These are phyloP conservation scores for Macropodus opercularis DNA, from an alignment of 2,797 vertebrate genomes.

Conservation along the genomic window DNA sequence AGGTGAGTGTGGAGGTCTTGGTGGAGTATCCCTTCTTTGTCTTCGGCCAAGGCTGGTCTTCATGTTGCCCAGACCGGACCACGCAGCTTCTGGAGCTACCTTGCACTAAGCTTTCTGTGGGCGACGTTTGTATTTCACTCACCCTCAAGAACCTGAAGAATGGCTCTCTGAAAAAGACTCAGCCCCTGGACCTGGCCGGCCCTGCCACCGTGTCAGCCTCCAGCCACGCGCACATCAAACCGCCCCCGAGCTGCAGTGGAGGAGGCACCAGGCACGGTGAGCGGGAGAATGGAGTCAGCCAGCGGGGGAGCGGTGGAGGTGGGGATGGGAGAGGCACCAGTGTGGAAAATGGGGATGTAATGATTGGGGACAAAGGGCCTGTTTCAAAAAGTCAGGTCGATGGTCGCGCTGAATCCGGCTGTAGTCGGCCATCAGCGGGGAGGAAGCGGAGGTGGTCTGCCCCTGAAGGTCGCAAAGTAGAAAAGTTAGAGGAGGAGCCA, in stretches of 20 bases:
- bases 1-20: slow-evolving; percentile 98
- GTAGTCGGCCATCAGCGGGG: slow-evolving; percentile 77
- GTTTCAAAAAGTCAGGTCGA: slow-evolving; percentile 77
- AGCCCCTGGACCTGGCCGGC: slow-evolving; percentile 81
- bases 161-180: slow-evolving; percentile 94
- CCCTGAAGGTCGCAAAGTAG: slow-evolving; percentile 94
- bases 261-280: slow-evolving; percentile 86
- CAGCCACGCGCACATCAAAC: slow-evolving; percentile 83
- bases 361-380: slow-evolving; percentile 81
- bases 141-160: slow-evolving; percentile 98
- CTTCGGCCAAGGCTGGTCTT: slow-evolving; percentile 99
- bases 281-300: slow-evolving; percentile 92
- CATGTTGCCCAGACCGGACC: slow-evolving; percentile 96
- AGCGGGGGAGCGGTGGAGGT: slow-evolving; percentile 75
- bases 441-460: slow-evolving; percentile 99
- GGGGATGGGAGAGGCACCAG: slow-evolving; percentile 66
- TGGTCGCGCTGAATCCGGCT: slow-evolving; percentile 78
- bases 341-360: slow-evolving; percentile 91
- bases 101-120: slow-evolving; percentile 96
- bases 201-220: slow-evolving; percentile 42
- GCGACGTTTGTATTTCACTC: slow-evolving; percentile 99
- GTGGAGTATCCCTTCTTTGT: slow-evolving; percentile 99
- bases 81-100: slow-evolving; percentile 96
- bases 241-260: slow-evolving; percentile 76
- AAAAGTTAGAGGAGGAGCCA: slow-evolving; percentile 93